These are phyloP conservation scores for Bungarus multicinctus DNA, from an alignment of 2,113 vertebrate species.

Conservation along the genomic window DNA sequence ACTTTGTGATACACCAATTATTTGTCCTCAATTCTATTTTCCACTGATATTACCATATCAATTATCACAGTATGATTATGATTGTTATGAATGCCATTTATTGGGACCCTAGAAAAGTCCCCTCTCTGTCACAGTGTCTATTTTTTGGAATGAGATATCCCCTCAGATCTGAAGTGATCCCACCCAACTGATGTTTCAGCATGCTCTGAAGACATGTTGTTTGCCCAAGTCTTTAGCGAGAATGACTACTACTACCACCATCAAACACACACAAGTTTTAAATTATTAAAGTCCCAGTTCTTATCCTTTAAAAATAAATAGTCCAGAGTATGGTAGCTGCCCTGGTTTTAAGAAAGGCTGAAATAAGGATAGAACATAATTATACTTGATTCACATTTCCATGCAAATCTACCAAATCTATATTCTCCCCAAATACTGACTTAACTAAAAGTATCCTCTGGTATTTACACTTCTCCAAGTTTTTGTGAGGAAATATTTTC, in stretches of 20 bases:
- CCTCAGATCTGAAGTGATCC: neutral
- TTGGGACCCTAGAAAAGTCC: neutral
- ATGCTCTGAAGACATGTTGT: neutral
- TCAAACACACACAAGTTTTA: neutral
- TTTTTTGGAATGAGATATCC: neutral
- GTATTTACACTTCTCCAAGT: neutral
- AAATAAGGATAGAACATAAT: neutral
- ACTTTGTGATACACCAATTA: too few species aligned
- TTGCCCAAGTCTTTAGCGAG: neutral
- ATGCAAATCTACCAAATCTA: neutral
- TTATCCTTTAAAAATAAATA: neutral
- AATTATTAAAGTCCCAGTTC: neutral
- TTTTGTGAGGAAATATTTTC: neutral
- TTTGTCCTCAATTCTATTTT: too few species aligned
- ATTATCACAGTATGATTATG: too few species aligned
- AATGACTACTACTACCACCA: neutral
- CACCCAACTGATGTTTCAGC: neutral
- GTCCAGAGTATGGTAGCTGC: neutral
- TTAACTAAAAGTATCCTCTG: neutral
- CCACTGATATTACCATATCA: too few species aligned
- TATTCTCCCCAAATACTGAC: neutral
- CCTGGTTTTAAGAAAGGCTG: neutral
- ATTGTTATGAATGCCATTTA: neutral
- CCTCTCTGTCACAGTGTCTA: neutral
- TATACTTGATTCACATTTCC: neutral